Conservation (phyloP, 2,113 vertebrate species). For the Epinephelus fuscoguttatus region DNA sequence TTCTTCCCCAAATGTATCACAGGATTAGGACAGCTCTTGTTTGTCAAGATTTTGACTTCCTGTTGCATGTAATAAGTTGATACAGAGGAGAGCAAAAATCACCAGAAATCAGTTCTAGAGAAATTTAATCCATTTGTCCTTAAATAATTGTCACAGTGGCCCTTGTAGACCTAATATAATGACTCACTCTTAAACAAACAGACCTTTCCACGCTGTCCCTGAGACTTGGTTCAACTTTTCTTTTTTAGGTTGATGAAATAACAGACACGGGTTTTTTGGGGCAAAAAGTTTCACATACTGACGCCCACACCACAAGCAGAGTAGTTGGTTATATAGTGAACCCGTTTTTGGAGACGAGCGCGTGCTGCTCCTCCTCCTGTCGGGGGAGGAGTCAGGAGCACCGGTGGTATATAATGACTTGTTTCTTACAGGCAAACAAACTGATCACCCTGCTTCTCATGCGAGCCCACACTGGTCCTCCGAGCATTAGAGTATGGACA, state of each 20-base stretch:
- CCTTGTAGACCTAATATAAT: too few relatives aligned
- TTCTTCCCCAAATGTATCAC: background rate
- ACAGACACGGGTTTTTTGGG: background rate
- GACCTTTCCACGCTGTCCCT: too few relatives aligned
- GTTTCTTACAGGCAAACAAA: background rate
- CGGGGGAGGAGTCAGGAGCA: constrained; percentile 25
- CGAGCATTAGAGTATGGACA: background rate
- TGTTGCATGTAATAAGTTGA: background rate
- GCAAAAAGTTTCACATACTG: constrained; percentile 12
- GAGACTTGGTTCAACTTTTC: background rate
- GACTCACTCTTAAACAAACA: background rate
- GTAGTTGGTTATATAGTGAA: constrained; percentile 53
- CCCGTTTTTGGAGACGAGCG: constrained; percentile 52
- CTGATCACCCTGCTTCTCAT: background rate
- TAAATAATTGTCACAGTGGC: background rate
- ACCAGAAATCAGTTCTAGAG: background rate
- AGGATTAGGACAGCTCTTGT: too few relatives aligned
- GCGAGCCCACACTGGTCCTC: background rate
- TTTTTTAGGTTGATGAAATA: background rate
- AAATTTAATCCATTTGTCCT: background rate
- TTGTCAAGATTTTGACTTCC: background rate
- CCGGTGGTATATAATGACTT: constrained; percentile 34
- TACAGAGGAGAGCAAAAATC: background rate
- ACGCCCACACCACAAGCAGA: background rate
- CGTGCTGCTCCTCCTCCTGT: constrained; percentile 9